phyloP scores from a whole-genome alignment of 1,140 invertebrate genomes.

The Bombus waltoni region DNA sequence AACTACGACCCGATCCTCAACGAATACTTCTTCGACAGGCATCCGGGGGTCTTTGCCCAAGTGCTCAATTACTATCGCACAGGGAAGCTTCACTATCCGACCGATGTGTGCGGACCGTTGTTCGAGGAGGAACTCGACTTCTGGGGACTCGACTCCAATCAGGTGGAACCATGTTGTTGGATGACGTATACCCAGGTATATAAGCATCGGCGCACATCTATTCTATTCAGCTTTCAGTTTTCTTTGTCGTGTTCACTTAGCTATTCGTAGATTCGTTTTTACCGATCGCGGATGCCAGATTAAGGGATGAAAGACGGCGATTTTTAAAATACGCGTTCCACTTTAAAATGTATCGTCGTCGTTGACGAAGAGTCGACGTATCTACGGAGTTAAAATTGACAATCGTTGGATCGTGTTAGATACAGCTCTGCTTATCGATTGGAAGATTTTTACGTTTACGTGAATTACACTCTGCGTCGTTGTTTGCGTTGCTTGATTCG shows the following conservation, averaged over 20 bases:
- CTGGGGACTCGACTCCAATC: conserved; percentile 97
- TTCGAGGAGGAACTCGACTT: conserved; percentile 99
- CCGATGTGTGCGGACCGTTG: conserved; percentile 98
- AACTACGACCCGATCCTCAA: conserved; percentile 98
- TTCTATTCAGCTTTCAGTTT: neutral
- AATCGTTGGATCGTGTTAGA: no score
- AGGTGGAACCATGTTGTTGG: conserved; percentile 99
- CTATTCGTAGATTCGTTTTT: neutral
- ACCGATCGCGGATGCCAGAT: no score
- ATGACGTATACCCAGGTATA: conserved; percentile 99
- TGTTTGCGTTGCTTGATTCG: no score
- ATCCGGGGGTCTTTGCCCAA: conserved; percentile 98
- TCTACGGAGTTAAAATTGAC: no score
- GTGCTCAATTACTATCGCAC: conserved; percentile 97
- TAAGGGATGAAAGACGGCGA: neutral
- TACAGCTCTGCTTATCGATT: rapidly evolving
- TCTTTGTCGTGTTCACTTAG: neutral
- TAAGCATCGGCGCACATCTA: neutral
- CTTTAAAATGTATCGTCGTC: no score
- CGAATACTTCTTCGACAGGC: conserved; percentile 99
- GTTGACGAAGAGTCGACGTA: no score
- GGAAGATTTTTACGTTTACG: no score
- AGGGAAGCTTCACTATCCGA: conserved; percentile 98
- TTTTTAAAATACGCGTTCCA: no score
- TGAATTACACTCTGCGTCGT: no score